A percentile compares a stretch with the other conserved stretches of the same genome.
Evolutionary conservation across 2,888 invertebrate genomes (phyloP).

Genomic region (Stenichneumon culpator): DNA sequence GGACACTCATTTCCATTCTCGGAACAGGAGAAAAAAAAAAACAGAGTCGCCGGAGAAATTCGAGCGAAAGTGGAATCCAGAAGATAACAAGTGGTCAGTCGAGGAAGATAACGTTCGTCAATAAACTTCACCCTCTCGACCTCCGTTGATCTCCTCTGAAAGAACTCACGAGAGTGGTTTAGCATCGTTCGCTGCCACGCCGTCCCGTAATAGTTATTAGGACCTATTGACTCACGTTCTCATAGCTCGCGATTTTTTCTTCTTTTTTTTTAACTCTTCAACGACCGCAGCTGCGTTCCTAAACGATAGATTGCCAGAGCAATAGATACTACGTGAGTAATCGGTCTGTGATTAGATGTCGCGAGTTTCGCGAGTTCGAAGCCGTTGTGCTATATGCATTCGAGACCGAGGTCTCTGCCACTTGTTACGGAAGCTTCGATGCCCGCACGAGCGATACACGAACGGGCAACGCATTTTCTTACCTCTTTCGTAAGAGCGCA

Average conservation of each 20-base stretch:
- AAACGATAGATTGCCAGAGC: slow-evolving; percentile 19
- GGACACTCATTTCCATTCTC: background rate
- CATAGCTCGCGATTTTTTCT: background rate
- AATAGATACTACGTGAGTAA: background rate
- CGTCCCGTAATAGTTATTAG: background rate
- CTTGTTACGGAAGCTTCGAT: slow-evolving; percentile 27
- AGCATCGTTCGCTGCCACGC: background rate
- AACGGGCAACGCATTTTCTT: background rate
- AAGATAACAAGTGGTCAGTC: background rate
- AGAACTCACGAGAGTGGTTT: background rate
- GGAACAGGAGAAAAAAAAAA: background rate
- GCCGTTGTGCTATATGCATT: background rate
- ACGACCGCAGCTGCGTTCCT: slow-evolving; percentile 5
- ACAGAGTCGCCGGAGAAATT: background rate
- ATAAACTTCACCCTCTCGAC: slow-evolving; percentile 33
- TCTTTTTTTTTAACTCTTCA: background rate
- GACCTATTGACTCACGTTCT: background rate
- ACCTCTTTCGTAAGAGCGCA: slow-evolving; percentile 20
- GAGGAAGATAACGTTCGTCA: slow-evolving; percentile 28
- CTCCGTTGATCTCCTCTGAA: background rate
- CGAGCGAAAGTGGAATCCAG: slow-evolving; percentile 4
- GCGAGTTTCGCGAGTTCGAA: background rate
- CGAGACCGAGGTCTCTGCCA: slow-evolving; percentile 3
- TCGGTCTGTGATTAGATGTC: background rate
- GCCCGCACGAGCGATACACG: slow-evolving; percentile 12